phyloP scores from a whole-genome alignment of 2,797 vertebrate genomes.

The Pogoniulus pusillus region DNA sequence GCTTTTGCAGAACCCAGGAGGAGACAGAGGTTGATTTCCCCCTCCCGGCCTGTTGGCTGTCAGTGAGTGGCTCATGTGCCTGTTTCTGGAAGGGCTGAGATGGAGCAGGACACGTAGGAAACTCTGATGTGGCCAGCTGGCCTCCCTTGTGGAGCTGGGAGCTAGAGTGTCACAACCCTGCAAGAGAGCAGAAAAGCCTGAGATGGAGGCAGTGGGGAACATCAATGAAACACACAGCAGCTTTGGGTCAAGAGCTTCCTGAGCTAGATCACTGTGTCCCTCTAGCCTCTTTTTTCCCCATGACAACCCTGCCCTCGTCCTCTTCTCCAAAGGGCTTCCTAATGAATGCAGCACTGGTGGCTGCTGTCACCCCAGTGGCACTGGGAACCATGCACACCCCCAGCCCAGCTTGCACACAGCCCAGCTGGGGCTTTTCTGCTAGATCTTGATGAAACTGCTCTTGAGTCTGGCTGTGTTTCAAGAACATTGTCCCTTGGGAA shows the following conservation, averaged over 20 bases:
- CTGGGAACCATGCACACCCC: background rate
- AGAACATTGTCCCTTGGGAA: background rate
- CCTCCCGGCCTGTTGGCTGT: background rate
- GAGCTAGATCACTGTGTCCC: background rate
- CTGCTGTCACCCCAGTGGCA: accelerated
- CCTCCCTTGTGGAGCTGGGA: background rate
- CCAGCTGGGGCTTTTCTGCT: background rate
- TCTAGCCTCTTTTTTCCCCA: accelerated
- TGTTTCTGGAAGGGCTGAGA: background rate
- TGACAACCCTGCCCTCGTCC: background rate
- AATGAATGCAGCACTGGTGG: accelerated
- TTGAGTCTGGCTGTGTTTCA: background rate
- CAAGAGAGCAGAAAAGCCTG: background rate
- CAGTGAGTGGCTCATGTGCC: background rate
- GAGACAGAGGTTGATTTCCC: background rate
- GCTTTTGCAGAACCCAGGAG: background rate
- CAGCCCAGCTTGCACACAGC: background rate
- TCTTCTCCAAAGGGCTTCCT: accelerated
- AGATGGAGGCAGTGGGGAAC: background rate
- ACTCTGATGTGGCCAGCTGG: background rate
- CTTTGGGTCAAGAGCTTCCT: background rate
- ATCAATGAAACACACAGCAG: background rate
- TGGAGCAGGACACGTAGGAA: background rate
- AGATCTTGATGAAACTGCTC: background rate
- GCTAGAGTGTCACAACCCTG: too few species aligned